Evolutionary conservation across 2,113 vertebrate species (phyloP), one percentile per base, ranked within the genome.

Genomic region (Sander vitreus): DNA sequence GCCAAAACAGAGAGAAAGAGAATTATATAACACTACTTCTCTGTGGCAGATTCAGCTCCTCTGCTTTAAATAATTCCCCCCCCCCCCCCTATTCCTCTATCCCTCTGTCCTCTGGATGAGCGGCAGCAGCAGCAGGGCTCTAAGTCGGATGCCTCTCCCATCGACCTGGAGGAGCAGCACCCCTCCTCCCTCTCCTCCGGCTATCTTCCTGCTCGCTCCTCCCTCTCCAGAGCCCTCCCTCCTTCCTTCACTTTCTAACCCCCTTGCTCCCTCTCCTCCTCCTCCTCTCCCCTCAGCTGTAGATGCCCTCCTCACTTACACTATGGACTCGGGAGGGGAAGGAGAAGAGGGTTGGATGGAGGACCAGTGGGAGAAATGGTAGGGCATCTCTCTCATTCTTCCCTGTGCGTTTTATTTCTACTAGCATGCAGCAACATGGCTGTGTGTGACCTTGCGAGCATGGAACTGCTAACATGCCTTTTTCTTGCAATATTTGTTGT

Each of bases 301-400:
- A 94, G 90, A 97, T 97, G 96, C 94, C 88, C 91, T 96, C 93
- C 95, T 96, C 93, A 94, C 93, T 90, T 93, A 92, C 95, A 95
- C 95, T 92, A 99, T 97, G 98, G 97, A 98, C 84, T 96, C 98
- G 0, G 97, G 96, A 92, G 96, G 97, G 93, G 97, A 95, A 86
- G 93, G 96, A 95, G 93, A 95, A 94, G 97, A 98, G 92, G 97
- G 96, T 91, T 99, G 98, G 97, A 94, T 99, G 96, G 98, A 99
- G 94, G 98, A 99, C 88, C 98, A 97, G 94, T 99, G 98, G 98
- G 98, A 99, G 94, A 97, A 96, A 97, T 99, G 98, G 98, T 99
- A 98, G 92, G 97, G 33, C 11, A 77, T 58, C 19, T 77, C 64
- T 55, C 57, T 81, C 70, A 4, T 72, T 78, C 30, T 21, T 23